Evolutionary conservation across 1,140 invertebrate genomes (phyloP).

Genomic region (Radopholus similis): DNA sequence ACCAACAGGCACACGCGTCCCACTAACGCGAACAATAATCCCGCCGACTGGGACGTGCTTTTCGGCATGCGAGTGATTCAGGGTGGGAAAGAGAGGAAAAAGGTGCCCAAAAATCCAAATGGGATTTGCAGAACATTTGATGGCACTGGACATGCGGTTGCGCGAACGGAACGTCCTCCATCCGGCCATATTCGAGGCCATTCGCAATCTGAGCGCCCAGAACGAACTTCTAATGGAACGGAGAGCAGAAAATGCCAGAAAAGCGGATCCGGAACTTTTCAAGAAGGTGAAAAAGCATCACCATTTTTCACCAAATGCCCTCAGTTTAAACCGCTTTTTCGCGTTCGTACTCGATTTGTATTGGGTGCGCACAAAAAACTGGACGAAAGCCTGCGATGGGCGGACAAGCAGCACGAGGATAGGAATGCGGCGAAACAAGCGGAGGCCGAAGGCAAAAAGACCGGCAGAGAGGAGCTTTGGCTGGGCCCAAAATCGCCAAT

Average conservation of each 20-base stretch:
- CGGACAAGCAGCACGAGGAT: constrained; percentile 18
- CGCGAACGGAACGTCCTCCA: constrained; percentile 25
- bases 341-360: background rate
- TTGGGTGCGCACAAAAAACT: constrained; percentile 19
- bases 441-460: constrained; percentile 12
- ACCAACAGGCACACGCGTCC: no score
- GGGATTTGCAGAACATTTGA: constrained; percentile 3
- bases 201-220: constrained; percentile 31
- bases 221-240: constrained; percentile 6
- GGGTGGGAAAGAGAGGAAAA: background rate
- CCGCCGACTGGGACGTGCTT: constrained; percentile 23
- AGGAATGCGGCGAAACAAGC: background rate
- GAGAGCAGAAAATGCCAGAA: background rate
- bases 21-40: background rate
- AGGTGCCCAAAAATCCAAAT: background rate
- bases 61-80: constrained; percentile 29
- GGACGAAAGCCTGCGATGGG: constrained; percentile 34
- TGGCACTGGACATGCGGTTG: constrained; percentile 23
- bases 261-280: background rate
- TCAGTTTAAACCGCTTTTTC: constrained; percentile 8
- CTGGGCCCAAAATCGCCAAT: background rate
- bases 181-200: constrained; percentile 19
- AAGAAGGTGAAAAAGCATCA: background rate
- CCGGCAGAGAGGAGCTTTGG: background rate
- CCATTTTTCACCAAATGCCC: constrained; percentile 16